Percentiles rank a stretch among this genome's conserved stretches.
phyloP scores from a whole-genome alignment of 2,113 vertebrate species.

The Xenus cinereus region DNA sequence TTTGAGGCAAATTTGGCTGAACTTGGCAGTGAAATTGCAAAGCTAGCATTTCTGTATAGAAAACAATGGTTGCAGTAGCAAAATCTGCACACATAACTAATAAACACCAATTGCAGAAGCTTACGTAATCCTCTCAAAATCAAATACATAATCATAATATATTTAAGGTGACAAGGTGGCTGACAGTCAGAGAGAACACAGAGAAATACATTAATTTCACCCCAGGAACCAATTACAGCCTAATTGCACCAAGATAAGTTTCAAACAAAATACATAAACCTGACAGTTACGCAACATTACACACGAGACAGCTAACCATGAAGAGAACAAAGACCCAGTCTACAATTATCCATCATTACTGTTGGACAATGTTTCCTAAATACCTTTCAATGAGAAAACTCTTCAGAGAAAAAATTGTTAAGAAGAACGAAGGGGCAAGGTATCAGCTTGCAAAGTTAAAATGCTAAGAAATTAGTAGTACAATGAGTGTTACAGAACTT shows the following conservation, averaged over 20 bases:
- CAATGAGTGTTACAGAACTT: background rate
- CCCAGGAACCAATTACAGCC: background rate
- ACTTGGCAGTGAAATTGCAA: background rate
- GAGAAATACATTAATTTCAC: background rate
- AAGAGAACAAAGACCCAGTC: background rate
- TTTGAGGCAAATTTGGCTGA: background rate
- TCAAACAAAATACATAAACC: slow-evolving; percentile 2
- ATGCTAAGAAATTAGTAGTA: background rate
- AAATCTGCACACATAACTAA: background rate
- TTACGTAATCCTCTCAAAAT: background rate
- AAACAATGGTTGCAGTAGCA: background rate
- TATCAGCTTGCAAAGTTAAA: background rate
- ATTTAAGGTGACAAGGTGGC: background rate
- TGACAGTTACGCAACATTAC: background rate
- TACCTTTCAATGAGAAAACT: background rate
- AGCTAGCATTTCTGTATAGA: background rate
- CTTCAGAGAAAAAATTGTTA: background rate
- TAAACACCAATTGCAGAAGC: background rate
- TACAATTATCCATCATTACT: background rate
- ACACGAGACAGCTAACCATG: background rate
- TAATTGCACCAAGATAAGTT: background rate
- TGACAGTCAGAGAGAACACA: background rate
- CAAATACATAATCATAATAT: background rate
- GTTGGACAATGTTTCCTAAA: background rate
- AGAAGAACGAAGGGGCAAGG: background rate